Percentiles rank a stretch among this genome's conserved stretches.
These are phyloP conservation scores for Aphaenogaster rudis DNA, from an alignment of 1,140 invertebrate species.

Conservation along the genomic window DNA sequence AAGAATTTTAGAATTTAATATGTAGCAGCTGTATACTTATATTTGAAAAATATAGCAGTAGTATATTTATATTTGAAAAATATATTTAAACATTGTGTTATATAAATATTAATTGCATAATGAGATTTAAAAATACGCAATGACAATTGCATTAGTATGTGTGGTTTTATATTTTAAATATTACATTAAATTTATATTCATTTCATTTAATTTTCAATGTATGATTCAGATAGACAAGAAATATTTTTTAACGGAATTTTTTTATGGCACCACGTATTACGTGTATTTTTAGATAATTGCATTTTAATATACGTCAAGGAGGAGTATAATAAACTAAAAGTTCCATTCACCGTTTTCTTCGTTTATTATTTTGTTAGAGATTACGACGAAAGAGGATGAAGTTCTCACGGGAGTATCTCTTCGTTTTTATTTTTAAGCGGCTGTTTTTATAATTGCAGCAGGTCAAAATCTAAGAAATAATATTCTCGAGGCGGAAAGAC, in stretches of 20 bases:
- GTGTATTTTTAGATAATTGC: background rate
- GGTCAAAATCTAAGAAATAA: constrained; percentile 39
- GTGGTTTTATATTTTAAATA: background rate
- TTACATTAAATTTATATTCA: background rate
- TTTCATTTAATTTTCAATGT: background rate
- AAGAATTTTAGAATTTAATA: background rate
- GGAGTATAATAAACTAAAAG: background rate
- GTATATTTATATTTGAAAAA: background rate
- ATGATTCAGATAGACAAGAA: background rate
- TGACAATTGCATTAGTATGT: background rate
- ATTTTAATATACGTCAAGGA: background rate
- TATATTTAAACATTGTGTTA: background rate
- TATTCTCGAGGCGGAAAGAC: constrained; percentile 47
- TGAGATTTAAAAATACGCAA: background rate
- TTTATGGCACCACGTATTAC: background rate
- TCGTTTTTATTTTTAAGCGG: constrained; percentile 56
- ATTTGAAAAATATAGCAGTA: background rate
- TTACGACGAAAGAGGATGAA: constrained; percentile 19
- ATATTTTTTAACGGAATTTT: background rate
- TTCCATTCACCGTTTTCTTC: background rate
- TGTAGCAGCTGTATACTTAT: background rate
- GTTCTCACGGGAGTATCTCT: constrained; percentile 44
- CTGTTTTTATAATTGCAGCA: constrained; percentile 35
- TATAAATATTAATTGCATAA: background rate
- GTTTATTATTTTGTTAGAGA: background rate